Evolutionary conservation across 2,797 vertebrate genomes (phyloP).

Genomic region (Eulemur albifrons): DNA sequence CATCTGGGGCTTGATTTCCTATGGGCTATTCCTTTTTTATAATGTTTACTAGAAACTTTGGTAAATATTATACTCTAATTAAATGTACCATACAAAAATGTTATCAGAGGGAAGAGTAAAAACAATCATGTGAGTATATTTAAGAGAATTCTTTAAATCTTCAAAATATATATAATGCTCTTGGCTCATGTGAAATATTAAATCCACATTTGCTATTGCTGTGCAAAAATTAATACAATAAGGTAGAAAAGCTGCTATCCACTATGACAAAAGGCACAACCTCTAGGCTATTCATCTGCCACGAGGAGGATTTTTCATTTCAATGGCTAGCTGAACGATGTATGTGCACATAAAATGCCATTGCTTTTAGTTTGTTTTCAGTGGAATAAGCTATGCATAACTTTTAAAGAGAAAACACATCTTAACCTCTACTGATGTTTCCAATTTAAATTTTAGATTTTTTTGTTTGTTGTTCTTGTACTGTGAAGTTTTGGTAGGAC

Average conservation of each 20-base stretch:
- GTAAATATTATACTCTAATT: not conserved
- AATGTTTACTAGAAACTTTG: conserved; percentile 43
- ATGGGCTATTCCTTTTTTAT: not conserved
- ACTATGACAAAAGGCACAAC: conserved; percentile 53
- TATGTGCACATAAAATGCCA: not conserved
- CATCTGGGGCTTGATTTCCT: conserved; percentile 11
- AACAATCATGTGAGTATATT: not conserved
- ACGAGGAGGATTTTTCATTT: conserved; percentile 56
- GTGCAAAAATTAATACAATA: not conserved
- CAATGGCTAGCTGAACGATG: conserved; percentile 36
- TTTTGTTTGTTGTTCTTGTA: not conserved
- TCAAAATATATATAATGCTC: not conserved
- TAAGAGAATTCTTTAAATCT: not conserved
- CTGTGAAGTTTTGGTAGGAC: not conserved
- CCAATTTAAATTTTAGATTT: not conserved
- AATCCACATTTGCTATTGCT: not conserved
- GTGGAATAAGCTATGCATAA: not conserved
- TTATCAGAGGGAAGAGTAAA: not conserved
- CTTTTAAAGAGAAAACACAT: not conserved
- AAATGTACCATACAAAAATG: conserved; percentile 23
- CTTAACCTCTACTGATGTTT: not conserved
- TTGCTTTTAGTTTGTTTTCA: not conserved
- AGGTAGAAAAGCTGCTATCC: not conserved
- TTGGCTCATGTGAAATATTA: conserved; percentile 25
- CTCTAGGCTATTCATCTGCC: conserved; percentile 38